Evolutionary conservation across 2,888 invertebrate species (phyloP).

Genomic region (Macaria liturata): DNA sequence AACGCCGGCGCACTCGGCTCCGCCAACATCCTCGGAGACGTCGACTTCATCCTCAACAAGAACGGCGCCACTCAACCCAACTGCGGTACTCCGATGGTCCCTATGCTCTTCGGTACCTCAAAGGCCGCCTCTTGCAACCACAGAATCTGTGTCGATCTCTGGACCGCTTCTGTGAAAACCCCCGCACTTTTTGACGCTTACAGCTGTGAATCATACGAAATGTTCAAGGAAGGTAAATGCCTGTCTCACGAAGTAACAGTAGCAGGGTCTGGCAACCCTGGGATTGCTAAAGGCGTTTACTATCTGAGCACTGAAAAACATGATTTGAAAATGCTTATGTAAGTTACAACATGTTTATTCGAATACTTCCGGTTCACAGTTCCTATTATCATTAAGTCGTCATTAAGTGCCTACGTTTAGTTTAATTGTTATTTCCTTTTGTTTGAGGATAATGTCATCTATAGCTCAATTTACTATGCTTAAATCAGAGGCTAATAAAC

Average conservation of each 20-base stretch:
- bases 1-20: conserved; percentile 81
- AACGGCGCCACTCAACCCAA: conserved; percentile 82
- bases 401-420: too few species aligned
- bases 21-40: conserved; percentile 75
- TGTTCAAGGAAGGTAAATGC: conserved; percentile 58
- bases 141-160: conserved; percentile 63
- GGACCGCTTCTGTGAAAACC: conserved; percentile 62
- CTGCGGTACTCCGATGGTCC: conserved; percentile 67
- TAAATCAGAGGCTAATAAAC: too few species aligned
- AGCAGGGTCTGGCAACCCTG: conserved; percentile 72
- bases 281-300: conserved; percentile 64
- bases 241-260: conserved; percentile 47
- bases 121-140: conserved; percentile 72
- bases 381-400: conserved; percentile 3
- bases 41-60: conserved; percentile 84
- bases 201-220: conserved; percentile 63
- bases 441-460: too few species aligned
- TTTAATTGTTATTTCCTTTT: too few species aligned
- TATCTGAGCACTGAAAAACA: conserved; percentile 65
- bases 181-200: conserved; percentile 59
- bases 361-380: conserved; percentile 4
- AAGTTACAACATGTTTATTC: conserved; percentile 2
- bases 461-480: too few species aligned
- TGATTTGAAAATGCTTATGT: conserved; percentile 31
- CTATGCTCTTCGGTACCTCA: conserved; percentile 62